A percentile compares a stretch with the other conserved stretches of the same genome.
These are phyloP conservation scores for Leptarthrus brevirostris DNA, from an alignment of 2,888 invertebrate genomes.

Conservation along the genomic window DNA sequence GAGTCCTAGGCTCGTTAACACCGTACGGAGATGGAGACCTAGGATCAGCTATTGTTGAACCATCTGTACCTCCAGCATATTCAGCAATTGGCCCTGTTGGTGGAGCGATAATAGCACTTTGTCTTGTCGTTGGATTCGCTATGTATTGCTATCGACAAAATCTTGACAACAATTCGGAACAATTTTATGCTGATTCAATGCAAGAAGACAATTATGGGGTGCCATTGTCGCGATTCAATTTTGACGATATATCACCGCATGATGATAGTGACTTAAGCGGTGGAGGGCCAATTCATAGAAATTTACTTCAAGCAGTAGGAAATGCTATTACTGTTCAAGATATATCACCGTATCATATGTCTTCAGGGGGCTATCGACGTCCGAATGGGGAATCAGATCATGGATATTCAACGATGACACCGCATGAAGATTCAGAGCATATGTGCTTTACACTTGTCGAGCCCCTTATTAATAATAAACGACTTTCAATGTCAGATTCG, in stretches of 20 bases:
- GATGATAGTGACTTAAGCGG: slow-evolving; percentile 67
- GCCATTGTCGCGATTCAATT: slow-evolving; percentile 80
- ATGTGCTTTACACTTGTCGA: slow-evolving; percentile 80
- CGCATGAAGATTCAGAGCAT: slow-evolving; percentile 89
- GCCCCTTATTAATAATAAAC: slow-evolving; percentile 70
- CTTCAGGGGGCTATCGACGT: slow-evolving; percentile 77
- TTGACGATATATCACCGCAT: slow-evolving; percentile 72
- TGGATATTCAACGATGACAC: slow-evolving; percentile 94
- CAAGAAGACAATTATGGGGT: slow-evolving; percentile 71
- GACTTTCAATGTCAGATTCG: slow-evolving; percentile 71
- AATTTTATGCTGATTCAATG: slow-evolving; percentile 69
- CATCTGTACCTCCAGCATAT: slow-evolving; percentile 68
- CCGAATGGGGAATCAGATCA: slow-evolving; percentile 82
- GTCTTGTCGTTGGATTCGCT: slow-evolving; percentile 82
- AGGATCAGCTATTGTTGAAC: slow-evolving; percentile 63
- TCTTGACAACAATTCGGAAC: slow-evolving; percentile 65
- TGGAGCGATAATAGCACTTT: slow-evolving; percentile 85
- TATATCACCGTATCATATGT: slow-evolving; percentile 88
- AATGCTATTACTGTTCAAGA: slow-evolving; percentile 73
- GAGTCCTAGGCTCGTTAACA: slow-evolving; percentile 83
- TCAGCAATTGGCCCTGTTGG: slow-evolving; percentile 88
- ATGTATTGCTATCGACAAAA: slow-evolving; percentile 87
- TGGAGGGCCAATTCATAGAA: slow-evolving; percentile 69
- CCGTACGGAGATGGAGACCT: slow-evolving; percentile 73
- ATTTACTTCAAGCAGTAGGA: slow-evolving; percentile 72